Conservation (phyloP, 1,140 invertebrate species). For the Bradysia coprophila region DNA sequence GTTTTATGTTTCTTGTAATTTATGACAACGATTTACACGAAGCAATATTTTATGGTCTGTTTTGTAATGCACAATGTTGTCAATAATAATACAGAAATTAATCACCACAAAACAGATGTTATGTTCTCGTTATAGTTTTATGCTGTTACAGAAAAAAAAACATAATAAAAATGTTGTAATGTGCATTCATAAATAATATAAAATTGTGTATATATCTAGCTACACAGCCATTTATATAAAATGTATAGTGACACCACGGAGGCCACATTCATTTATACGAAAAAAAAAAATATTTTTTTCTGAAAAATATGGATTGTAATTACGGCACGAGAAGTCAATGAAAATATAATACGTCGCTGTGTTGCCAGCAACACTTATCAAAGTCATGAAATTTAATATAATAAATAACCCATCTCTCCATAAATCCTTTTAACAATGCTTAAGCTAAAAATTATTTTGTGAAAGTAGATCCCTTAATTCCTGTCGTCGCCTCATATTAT, state of each 20-base stretch:
- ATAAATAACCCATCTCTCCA: neutral
- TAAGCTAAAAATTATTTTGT: neutral
- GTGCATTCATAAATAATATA: neutral
- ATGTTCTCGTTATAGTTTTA: too few relatives aligned
- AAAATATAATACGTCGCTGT: neutral
- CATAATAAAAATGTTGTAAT: neutral
- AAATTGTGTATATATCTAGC: neutral
- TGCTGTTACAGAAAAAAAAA: neutral
- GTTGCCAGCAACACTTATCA: neutral
- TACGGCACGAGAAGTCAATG: too few relatives aligned
- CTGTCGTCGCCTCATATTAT: neutral
- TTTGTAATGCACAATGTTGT: neutral
- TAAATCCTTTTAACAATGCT: neutral
- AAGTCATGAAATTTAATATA: neutral
- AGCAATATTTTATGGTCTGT: neutral
- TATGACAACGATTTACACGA: neutral
- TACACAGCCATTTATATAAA: neutral
- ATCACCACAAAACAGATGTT: neutral
- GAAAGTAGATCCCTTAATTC: neutral
- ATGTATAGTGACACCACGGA: neutral
- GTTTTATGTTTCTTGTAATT: neutral
- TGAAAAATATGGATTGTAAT: too few relatives aligned
- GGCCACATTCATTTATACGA: neutral
- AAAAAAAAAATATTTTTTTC: too few relatives aligned
- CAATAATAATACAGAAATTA: neutral